These are phyloP conservation scores for Porites rus DNA, from an alignment of 92 coral and sea anemone species.

Conservation along the genomic window DNA sequence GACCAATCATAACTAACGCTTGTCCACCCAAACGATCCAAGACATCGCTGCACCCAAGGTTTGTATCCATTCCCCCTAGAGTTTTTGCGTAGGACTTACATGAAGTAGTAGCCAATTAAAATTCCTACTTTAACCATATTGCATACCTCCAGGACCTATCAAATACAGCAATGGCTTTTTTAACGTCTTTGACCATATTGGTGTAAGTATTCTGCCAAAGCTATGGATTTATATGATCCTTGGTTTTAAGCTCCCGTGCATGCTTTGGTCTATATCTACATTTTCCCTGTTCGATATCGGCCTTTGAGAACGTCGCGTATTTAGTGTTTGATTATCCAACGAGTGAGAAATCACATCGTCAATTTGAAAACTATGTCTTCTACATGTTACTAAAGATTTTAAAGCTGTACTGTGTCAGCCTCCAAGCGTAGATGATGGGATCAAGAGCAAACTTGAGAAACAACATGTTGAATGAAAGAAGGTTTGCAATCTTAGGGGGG, in stretches of 20 bases:
- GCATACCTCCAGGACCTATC: no score
- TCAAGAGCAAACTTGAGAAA: slow-evolving; percentile 75
- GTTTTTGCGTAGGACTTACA: no score
- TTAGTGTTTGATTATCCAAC: neutral
- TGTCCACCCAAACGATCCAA: no score
- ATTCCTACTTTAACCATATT: no score
- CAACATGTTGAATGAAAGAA: slow-evolving; percentile 36
- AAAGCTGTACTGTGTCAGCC: slow-evolving; percentile 67
- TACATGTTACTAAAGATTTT: slow-evolving; percentile 32
- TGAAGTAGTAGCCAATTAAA: no score
- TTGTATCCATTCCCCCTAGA: no score
- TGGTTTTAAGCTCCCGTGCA: neutral
- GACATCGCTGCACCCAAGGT: no score
- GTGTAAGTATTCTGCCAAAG: no score
- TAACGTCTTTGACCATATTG: no score
- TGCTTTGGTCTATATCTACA: neutral
- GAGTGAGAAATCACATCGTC: neutral
- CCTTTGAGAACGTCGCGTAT: neutral
- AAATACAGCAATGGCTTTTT: no score
- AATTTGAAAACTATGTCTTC: neutral
- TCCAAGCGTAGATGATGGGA: slow-evolving; percentile 72
- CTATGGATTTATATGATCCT: neutral
- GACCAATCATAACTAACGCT: no score
- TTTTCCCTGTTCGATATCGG: neutral
- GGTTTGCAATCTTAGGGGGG: slow-evolving; percentile 13